A percentile compares a stretch with the other conserved stretches of the same genome.
phyloP scores from a whole-genome alignment of 1,140 invertebrate genomes.

The Teleopsis dalmanni region DNA sequence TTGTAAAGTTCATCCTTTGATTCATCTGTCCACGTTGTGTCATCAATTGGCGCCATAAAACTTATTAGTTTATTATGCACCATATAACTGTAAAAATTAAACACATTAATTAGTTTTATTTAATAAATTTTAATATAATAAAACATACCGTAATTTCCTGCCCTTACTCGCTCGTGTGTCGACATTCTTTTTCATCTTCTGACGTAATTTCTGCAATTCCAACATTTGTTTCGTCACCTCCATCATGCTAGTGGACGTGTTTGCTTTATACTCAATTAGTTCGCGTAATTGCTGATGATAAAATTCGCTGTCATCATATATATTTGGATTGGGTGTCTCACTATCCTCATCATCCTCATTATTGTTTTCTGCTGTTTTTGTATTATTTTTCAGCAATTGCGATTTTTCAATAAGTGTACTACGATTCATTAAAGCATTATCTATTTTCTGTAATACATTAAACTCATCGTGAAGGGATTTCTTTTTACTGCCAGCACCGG shows the following conservation, averaged over 20 bases:
- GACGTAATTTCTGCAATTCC: conserved; percentile 81
- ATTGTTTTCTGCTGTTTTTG: conserved; percentile 40
- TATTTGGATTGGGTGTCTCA: conserved; percentile 53
- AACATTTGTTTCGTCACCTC: conserved; percentile 78
- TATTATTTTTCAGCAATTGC: conserved; percentile 70
- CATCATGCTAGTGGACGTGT: conserved; percentile 71
- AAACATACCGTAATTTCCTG: conserved; percentile 61
- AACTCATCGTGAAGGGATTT: conserved; percentile 62
- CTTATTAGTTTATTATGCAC: conserved; percentile 87
- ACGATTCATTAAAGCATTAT: conserved; percentile 73
- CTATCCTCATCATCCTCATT: neutral
- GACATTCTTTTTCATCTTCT: conserved; percentile 83
- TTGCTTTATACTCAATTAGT: conserved; percentile 83
- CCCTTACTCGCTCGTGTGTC: conserved; percentile 91
- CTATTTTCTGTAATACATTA: conserved; percentile 76
- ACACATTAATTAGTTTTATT: neutral
- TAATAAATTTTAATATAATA: neutral
- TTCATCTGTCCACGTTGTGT: conserved; percentile 63
- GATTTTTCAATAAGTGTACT: conserved; percentile 69
- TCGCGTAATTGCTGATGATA: conserved; percentile 89
- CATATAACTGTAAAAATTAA: conserved; percentile 55
- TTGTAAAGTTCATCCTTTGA: conserved; percentile 72
- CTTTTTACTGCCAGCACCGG: conserved; percentile 53
- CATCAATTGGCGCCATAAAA: conserved; percentile 81
- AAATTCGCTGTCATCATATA: conserved; percentile 96